Percentiles rank a stretch among this genome's conserved stretches.
Evolutionary conservation across 2,113 vertebrate species (phyloP).

Genomic region (Archilochus colubris): DNA sequence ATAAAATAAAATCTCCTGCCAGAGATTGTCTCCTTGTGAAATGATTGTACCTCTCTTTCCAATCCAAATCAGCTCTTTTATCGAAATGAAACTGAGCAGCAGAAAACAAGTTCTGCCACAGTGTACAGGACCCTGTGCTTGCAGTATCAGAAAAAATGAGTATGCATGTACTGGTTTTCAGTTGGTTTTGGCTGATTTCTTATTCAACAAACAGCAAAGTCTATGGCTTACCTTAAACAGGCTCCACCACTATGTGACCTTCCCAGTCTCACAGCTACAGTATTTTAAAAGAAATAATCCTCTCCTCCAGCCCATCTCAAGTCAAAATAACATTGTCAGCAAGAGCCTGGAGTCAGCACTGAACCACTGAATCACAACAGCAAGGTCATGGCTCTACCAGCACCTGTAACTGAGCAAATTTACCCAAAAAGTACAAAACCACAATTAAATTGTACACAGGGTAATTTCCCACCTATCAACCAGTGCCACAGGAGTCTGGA

Average conservation of each 20-base stretch:
- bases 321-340: fast-evolving
- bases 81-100: neutral
- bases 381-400: neutral
- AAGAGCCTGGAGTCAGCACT: neutral
- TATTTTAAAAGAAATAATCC: neutral
- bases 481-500: neutral
- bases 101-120: neutral
- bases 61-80: neutral
- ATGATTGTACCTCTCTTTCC: neutral
- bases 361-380: neutral
- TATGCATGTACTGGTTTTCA: neutral
- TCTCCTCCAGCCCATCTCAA: neutral
- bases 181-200: neutral
- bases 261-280: neutral
- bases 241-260: neutral
- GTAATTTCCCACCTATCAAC: neutral
- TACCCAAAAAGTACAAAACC: neutral
- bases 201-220: neutral
- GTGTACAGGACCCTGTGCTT: neutral
- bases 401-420: neutral
- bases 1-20: neutral
- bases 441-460: neutral
- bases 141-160: neutral
- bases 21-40: neutral
- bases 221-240: neutral